These are phyloP conservation scores for Alligator mississippiensis DNA, from an alignment of 2,113 vertebrate genomes.

Conservation along the genomic window DNA sequence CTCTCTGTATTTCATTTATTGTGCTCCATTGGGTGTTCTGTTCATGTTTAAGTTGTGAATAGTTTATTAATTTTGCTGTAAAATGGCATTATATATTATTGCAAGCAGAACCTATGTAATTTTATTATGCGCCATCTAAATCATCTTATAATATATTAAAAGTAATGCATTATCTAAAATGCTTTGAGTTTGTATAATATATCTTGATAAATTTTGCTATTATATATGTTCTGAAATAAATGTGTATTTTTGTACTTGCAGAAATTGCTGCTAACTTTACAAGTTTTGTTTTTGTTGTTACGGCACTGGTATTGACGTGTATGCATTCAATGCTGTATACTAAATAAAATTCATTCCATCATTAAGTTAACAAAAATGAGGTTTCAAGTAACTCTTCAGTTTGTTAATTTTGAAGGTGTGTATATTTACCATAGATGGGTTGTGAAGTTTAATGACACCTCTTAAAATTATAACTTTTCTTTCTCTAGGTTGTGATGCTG, in stretches of 20 bases:
- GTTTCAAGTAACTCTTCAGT: background rate
- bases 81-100: constrained; percentile 76
- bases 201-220: constrained; percentile 85
- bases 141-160: constrained; percentile 83
- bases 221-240: constrained; percentile 86
- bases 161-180: constrained; percentile 84
- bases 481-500: background rate
- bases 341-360: constrained; percentile 79
- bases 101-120: constrained; percentile 75
- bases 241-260: constrained; percentile 97
- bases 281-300: constrained; percentile 78
- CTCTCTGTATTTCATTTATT: constrained; percentile 41
- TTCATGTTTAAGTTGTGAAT: constrained; percentile 78
- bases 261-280: constrained; percentile 91
- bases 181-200: constrained; percentile 91
- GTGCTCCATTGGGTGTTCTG: constrained; percentile 68
- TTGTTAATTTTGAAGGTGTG: background rate
- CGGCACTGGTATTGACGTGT: constrained; percentile 78
- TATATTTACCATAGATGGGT: background rate
- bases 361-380: constrained; percentile 26
- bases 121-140: constrained; percentile 71
- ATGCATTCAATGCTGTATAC: constrained; percentile 78
- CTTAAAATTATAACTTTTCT: background rate
- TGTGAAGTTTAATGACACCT: background rate
- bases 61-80: constrained; percentile 77